phyloP scores from a whole-genome alignment of 2,113 vertebrate species.

The Spheniscus mendiculus region DNA sequence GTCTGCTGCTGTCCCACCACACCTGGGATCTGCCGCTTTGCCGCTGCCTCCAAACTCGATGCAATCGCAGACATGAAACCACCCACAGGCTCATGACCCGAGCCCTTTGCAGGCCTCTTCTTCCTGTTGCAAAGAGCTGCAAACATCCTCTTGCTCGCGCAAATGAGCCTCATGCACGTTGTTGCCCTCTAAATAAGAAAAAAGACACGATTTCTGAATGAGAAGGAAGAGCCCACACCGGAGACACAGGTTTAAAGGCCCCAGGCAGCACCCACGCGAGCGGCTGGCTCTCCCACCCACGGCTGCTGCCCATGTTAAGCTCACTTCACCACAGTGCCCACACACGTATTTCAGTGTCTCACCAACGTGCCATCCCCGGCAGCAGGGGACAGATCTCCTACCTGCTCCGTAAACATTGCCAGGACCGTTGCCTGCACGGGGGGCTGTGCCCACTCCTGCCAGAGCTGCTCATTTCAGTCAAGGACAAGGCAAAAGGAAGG shows the following conservation, averaged over 20 bases:
- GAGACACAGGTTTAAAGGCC: background rate
- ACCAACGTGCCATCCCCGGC: background rate
- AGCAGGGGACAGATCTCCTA: background rate
- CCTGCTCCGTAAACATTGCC: background rate
- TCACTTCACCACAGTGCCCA: background rate
- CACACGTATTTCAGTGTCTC: background rate
- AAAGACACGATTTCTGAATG: background rate
- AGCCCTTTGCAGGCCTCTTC: background rate
- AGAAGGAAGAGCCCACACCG: background rate
- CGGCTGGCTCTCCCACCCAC: background rate
- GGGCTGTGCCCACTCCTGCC: background rate
- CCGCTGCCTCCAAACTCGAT: background rate
- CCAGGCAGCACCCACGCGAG: background rate
- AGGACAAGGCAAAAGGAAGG: background rate
- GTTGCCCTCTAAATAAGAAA: background rate
- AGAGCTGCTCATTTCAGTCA: background rate
- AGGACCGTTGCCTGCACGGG: background rate
- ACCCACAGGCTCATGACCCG: rapidly evolving
- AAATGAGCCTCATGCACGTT: background rate
- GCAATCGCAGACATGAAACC: background rate
- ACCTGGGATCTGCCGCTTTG: background rate
- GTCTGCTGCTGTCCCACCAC: background rate
- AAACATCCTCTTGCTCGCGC: background rate
- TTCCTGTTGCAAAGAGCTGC: background rate
- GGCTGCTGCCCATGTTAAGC: background rate